Evolutionary conservation across 1,140 invertebrate species (phyloP).

Genomic region (Dufourea novaeangliae): DNA sequence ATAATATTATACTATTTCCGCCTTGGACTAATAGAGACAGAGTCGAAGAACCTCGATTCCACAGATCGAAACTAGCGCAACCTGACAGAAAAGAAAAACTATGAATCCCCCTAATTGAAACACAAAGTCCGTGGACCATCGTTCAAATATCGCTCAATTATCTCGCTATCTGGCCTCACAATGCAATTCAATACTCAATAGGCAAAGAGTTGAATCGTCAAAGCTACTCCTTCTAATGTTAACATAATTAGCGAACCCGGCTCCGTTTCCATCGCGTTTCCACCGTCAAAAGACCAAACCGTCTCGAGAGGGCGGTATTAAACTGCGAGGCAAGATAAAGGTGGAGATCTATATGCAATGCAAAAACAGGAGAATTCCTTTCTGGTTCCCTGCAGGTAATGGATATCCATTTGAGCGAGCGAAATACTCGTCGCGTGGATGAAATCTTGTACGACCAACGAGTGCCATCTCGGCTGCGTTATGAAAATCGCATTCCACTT

Average conservation of each 20-base stretch:
- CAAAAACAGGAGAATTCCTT: not conserved
- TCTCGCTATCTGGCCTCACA: not conserved
- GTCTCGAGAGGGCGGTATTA: conserved; percentile 5
- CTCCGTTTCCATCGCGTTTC: not conserved
- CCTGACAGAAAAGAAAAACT: too few species aligned
- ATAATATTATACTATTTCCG: not conserved
- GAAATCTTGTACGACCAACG: too few species aligned
- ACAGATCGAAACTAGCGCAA: too few species aligned
- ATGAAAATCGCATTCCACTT: not conserved
- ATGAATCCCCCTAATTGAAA: too few species aligned
- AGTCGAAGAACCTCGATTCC: too few species aligned
- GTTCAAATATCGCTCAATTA: not conserved
- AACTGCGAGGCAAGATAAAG: not conserved
- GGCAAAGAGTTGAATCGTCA: not conserved
- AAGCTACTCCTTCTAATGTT: not conserved
- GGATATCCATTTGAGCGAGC: not conserved
- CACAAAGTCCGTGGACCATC: too few species aligned
- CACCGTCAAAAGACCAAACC: not conserved
- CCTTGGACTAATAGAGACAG: not conserved
- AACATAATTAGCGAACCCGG: not conserved
- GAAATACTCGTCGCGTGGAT: not conserved
- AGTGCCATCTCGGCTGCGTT: not conserved
- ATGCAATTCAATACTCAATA: not conserved
- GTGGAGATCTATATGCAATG: not conserved
- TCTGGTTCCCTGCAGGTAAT: not conserved